A percentile compares a stretch with the other conserved stretches of the same genome.
Conservation (phyloP, 1,140 invertebrate genomes). For the Drosophila burlai region DNA sequence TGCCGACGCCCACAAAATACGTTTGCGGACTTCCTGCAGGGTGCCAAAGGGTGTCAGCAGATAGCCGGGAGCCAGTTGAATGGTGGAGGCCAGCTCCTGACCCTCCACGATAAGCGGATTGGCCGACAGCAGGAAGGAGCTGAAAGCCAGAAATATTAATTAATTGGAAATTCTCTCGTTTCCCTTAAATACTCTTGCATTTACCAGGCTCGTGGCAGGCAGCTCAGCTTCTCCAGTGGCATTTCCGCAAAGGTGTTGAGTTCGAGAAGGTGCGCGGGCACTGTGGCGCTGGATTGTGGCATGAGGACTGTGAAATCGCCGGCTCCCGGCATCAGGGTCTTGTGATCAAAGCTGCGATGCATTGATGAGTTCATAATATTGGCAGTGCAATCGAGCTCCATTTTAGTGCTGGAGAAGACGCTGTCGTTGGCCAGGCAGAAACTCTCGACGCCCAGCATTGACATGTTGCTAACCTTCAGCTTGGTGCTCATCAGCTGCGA, state of each 20-base stretch:
- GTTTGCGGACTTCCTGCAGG: slow-evolving; percentile 81
- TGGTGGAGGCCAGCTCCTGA: slow-evolving; percentile 75
- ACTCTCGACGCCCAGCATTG: slow-evolving; percentile 64
- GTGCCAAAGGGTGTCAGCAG: slow-evolving; percentile 75
- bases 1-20: slow-evolving; percentile 83
- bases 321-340: slow-evolving; percentile 44
- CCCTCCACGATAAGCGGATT: slow-evolving; percentile 81
- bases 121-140: slow-evolving; percentile 69
- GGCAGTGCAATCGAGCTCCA: slow-evolving; percentile 70
- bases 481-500: slow-evolving; percentile 70
- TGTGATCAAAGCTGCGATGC: slow-evolving; percentile 57
- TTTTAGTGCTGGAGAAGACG: slow-evolving; percentile 75
- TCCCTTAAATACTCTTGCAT: not conserved
- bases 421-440: slow-evolving; percentile 73
- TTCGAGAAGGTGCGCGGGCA: slow-evolving; percentile 67
- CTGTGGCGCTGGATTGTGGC: not conserved
- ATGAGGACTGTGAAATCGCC: slow-evolving; percentile 15
- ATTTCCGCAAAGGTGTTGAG: slow-evolving; percentile 72
- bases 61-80: slow-evolving; percentile 76
- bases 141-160: slow-evolving; percentile 26
- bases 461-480: slow-evolving; percentile 72
- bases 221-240: slow-evolving; percentile 67
- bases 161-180: slow-evolving; percentile 5
- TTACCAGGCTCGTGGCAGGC: slow-evolving; percentile 63
- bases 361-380: slow-evolving; percentile 42